phyloP scores from a whole-genome alignment of 1,140 invertebrate species.

The Dreissena polymorpha region DNA sequence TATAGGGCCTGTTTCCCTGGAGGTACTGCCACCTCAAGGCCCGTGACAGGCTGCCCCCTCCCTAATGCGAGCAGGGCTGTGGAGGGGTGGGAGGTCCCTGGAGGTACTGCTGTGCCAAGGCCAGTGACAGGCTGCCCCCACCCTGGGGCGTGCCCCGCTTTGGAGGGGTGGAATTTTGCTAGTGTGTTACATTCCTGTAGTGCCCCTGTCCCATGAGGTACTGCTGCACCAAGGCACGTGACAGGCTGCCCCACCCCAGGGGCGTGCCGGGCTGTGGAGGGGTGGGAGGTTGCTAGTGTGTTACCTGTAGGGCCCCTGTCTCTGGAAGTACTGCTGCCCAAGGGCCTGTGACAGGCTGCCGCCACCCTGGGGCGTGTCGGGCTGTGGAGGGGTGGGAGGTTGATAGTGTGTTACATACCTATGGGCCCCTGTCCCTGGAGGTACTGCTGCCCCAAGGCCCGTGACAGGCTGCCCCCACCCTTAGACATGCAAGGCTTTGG shows the following conservation, averaged over 20 bases:
- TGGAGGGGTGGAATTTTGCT: background rate
- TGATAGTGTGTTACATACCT: background rate
- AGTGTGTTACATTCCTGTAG: background rate
- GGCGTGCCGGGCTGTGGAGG: background rate
- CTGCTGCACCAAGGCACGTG: background rate
- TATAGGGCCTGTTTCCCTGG: background rate
- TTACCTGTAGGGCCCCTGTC: too few species aligned
- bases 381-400: background rate
- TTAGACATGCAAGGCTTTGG: background rate
- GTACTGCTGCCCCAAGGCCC: background rate
- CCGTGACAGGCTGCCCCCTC: constrained; percentile 39
- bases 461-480: background rate
- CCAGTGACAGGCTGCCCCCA: background rate
- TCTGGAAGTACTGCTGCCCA: background rate
- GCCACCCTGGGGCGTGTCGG: background rate
- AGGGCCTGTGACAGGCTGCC: background rate
- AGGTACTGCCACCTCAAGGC: background rate
- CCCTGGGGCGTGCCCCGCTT: background rate
- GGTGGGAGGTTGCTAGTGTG: too few species aligned
- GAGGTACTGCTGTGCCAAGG: background rate
- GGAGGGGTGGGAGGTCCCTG: constrained; percentile 98
- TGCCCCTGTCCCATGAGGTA: background rate
- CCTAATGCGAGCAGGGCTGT: constrained; percentile 81
- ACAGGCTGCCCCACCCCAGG: background rate
- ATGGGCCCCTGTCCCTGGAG: background rate